Evolutionary conservation across 1,140 invertebrate species (phyloP), one percentile per base, ranked within the genome.

Genomic region (Drosophila ambigua): DNA sequence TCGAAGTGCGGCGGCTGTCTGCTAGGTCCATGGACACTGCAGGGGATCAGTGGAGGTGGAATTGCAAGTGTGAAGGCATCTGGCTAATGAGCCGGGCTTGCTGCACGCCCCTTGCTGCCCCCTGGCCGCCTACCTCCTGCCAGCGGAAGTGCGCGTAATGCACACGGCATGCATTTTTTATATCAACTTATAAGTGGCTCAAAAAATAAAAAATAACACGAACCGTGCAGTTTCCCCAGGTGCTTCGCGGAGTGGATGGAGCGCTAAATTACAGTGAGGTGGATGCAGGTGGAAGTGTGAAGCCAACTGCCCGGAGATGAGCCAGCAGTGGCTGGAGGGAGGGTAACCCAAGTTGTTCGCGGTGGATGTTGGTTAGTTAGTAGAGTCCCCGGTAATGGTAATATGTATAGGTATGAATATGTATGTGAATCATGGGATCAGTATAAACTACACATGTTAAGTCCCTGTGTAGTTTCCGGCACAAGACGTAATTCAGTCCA

Each of bases 1-100:
- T 84, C 79, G 68, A 77, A 77, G 79, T 69, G 46, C n/a, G 46
- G 11, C n/a, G 49, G 59, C 20, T 51, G 20, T 28, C 26, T 41
- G 5, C 11, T 5, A 13, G 39, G 26, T 13, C 0, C 4, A 6
- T 3, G 31, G 3, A 3, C 35, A 4, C 2, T 35, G 35, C 1
- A 6, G 7, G 6, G 2, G 23, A 13, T 20, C 31, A 39, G 2
- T 28, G 15, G n/a, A 13, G 5, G 20, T 6, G 8, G n/a, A 28
- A 20, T 5, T 13, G 26, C 24, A 15, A 20, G 5, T 41, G 54
- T 24, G 52, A 71, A 57, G 62, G 51, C 61, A 64, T 63, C 53
- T 60, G 79, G 77, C 81, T 84, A 84, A 84, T 84, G 80, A 84
- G 80, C 79, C 83, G 73, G 65, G 39, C 35, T 55, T 39, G 66